A percentile compares a stretch with the other conserved stretches of the same genome.
These are phyloP conservation scores for Epizoanthus scotinus DNA, from an alignment of 92 coral and sea anemone species.

Conservation along the genomic window DNA sequence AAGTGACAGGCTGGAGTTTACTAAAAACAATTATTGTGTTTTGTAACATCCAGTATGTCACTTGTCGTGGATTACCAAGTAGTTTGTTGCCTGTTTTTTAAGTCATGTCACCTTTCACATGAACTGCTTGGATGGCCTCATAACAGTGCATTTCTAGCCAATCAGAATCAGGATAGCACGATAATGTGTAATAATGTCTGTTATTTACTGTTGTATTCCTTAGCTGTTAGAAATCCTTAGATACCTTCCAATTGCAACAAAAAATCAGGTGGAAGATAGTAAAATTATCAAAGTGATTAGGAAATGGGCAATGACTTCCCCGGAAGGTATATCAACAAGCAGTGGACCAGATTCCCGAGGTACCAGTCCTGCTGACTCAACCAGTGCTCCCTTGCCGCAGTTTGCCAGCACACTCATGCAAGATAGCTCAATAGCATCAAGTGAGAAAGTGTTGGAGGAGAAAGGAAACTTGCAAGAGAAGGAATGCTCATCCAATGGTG, in stretches of 20 bases:
- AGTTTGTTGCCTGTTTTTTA: no score
- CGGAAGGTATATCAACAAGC: constrained; percentile 77
- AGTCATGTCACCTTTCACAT: no score
- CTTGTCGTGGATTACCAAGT: no score
- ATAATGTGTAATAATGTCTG: background rate
- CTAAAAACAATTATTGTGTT: no score
- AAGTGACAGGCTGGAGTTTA: no score
- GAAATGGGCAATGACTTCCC: constrained; percentile 82
- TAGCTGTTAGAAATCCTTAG: constrained; percentile 84
- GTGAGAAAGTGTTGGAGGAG: background rate
- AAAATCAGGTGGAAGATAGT: constrained; percentile 93
- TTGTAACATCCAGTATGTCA: no score
- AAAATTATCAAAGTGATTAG: constrained; percentile 82
- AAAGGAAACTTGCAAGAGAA: constrained; percentile 13
- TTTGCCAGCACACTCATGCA: constrained; percentile 55
- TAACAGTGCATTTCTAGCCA: no score
- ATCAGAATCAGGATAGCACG: no score
- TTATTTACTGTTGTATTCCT: background rate
- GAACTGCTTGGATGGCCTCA: no score
- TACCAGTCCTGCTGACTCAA: constrained; percentile 72
- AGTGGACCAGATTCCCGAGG: constrained; percentile 75
- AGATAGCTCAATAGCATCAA: constrained; percentile 36
- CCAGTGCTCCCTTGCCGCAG: constrained; percentile 65
- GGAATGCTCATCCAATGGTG: constrained; percentile 54
- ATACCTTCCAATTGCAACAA: constrained; percentile 82